A percentile compares a stretch with the other conserved stretches of the same genome.
Evolutionary conservation across 2,888 invertebrate genomes (phyloP).

Genomic region (Steromphala cineraria): DNA sequence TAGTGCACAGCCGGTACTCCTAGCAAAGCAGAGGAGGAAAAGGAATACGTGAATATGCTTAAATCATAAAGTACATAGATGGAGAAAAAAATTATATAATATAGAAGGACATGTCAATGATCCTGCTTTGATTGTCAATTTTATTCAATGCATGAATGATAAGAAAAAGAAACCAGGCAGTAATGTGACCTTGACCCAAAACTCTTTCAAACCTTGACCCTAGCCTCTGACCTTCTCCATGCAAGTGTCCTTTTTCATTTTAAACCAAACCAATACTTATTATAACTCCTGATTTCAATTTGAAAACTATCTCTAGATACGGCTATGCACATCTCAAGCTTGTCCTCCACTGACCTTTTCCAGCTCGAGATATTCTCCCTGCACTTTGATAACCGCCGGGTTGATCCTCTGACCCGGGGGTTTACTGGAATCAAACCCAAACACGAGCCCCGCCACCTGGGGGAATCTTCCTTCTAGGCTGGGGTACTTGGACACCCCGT

Average conservation of each 20-base stretch:
- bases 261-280: neutral
- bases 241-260: neutral
- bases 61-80: too few relatives aligned
- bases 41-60: too few relatives aligned
- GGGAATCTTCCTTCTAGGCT: slow-evolving; percentile 92
- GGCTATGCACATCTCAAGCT: too few relatives aligned
- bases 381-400: slow-evolving; percentile 85
- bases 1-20: slow-evolving; percentile 86
- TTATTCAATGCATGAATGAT: too few relatives aligned
- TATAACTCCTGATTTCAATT: too few relatives aligned
- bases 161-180: too few relatives aligned
- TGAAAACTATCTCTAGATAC: neutral
- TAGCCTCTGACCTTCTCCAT: too few relatives aligned
- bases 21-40: slow-evolving; percentile 73
- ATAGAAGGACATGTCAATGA: too few relatives aligned
- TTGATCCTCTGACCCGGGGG: slow-evolving; percentile 84
- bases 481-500: slow-evolving; percentile 90
- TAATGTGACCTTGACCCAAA: too few relatives aligned
- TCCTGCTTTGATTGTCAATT: too few relatives aligned
- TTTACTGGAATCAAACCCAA: slow-evolving; percentile 77
- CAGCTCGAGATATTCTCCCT: slow-evolving; percentile 86
- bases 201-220: too few relatives aligned
- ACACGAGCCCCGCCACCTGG: slow-evolving; percentile 82
- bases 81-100: too few relatives aligned
- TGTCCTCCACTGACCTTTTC: slow-evolving; percentile 73